A percentile compares a stretch with the other conserved stretches of the same genome.
phyloP scores from a whole-genome alignment of 2,888 invertebrate species.

The Opisthograptis luteolata region DNA sequence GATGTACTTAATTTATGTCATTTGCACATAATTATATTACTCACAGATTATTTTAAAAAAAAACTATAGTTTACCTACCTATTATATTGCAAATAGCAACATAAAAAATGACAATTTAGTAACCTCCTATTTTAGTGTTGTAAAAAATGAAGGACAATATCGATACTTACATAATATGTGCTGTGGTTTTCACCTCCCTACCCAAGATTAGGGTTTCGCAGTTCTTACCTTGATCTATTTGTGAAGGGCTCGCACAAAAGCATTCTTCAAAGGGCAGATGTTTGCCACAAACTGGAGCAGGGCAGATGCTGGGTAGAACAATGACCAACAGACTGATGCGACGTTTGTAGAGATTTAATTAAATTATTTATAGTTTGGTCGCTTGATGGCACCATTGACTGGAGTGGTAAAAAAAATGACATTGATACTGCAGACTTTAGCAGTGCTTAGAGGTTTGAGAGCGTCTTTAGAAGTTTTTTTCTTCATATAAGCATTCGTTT shows the following conservation, averaged over 20 bases:
- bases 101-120: too few relatives aligned
- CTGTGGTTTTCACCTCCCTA: slow-evolving; percentile 51
- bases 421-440: slow-evolving; percentile 8
- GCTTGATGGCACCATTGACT: slow-evolving; percentile 9
- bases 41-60: too few relatives aligned
- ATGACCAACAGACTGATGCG: slow-evolving; percentile 43
- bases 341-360: slow-evolving; percentile 66
- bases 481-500: neutral
- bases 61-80: too few relatives aligned
- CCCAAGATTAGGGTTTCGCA: slow-evolving; percentile 65
- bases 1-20: too few relatives aligned
- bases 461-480: neutral
- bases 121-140: too few relatives aligned
- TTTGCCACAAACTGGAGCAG: slow-evolving; percentile 69
- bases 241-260: slow-evolving; percentile 53
- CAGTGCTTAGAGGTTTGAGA: slow-evolving; percentile 12
- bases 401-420: slow-evolving; percentile 10
- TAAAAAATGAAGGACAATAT: too few relatives aligned
- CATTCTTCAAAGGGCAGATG: slow-evolving; percentile 63
- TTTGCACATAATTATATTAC: too few relatives aligned
- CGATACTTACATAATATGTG: too few relatives aligned
- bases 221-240: slow-evolving; percentile 62
- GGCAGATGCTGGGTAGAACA: slow-evolving; percentile 72
- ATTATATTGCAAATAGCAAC: neutral
- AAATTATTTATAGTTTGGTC: slow-evolving; percentile 56